Evolutionary conservation across 2,888 invertebrate species (phyloP), one percentile per base, ranked within the genome.

Genomic region (Piscicola geometra): DNA sequence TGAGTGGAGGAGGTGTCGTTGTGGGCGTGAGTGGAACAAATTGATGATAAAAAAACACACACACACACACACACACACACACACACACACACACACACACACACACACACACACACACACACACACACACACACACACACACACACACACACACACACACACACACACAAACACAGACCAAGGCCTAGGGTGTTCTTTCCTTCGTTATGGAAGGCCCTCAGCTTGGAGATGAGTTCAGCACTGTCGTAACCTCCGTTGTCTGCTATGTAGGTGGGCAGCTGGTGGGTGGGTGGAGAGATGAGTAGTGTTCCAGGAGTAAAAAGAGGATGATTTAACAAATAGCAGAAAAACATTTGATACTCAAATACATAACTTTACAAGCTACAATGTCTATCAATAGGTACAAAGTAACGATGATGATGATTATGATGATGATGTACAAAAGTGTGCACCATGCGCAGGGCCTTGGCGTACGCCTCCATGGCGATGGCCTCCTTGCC

Each of bases 161-260:
- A 9, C 35, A 35, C 9, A 33, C 18, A 67, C 12, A 30, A 30
- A 30, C 15, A 84, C 88, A 87, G 83, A 92, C 92, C 89, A 21
- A 95, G 88, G 71, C 95, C 95, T 86, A 89, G 89, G 0, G 91
- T 90, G 79, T 85, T 86, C 78, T 91, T 89, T 72, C 93, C 93
- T 81, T 91, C 90, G 56, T 92, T 91, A 86, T 99, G 98, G 12
- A 90, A 89, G 12, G 99, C 97, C 79, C 95, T 88, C 78, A 99
- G 88, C 81, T 94, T 90, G n/a, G 94, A 91, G 76, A 99, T 88
- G 78, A 85, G 73, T 15, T 81, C 78, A n/a, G 80, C 79, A 36
- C 79, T 78, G 97, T 99, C 99, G 85, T 93, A 96, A 77, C 99
- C 99, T 77, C 94, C 99, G 87, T 99, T 99, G 86, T 99, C 99